Conservation (phyloP, 2,113 vertebrate species). For the Forbesichthys papilliferus region DNA sequence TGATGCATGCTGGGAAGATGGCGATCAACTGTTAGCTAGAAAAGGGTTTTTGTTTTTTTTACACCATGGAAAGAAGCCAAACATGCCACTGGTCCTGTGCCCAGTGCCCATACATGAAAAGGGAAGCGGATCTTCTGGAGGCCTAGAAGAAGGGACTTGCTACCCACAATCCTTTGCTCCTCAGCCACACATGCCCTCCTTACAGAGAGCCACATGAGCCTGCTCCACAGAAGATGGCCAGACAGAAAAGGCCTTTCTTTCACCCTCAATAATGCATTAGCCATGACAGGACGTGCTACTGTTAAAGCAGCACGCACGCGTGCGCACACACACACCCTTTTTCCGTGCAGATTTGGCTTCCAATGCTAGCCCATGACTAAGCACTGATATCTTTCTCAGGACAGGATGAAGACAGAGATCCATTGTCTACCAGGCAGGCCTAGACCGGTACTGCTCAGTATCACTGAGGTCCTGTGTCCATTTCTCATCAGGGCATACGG, state of each 20-base stretch:
- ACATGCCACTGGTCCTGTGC: conserved; percentile 41
- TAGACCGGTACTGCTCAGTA: neutral
- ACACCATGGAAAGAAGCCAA: conserved; percentile 25
- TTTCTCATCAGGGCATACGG: neutral
- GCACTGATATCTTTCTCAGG: conserved; percentile 50
- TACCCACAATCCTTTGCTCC: conserved; percentile 39
- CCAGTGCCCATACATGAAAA: conserved; percentile 60
- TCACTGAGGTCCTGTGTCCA: neutral
- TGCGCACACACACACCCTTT: conserved; percentile 20
- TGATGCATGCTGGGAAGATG: conserved; percentile 55
- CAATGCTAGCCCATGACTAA: conserved; percentile 16
- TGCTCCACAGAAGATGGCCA: neutral
- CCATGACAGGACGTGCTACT: conserved; percentile 40
- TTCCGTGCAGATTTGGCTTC: conserved; percentile 6
- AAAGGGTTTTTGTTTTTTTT: neutral
- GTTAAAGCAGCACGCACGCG: conserved; percentile 8
- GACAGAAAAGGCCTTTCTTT: conserved; percentile 9
- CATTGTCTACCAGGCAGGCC: conserved; percentile 24
- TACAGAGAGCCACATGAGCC: conserved; percentile 33
- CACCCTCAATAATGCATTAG: conserved; percentile 57
- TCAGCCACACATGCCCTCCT: conserved; percentile 4
- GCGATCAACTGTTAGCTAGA: conserved; percentile 1
- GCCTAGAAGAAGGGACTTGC: neutral
- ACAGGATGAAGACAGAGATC: conserved; percentile 16
- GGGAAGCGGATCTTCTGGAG: conserved; percentile 11